Evolutionary conservation across 2,888 invertebrate genomes (phyloP), one percentile per base, ranked within the genome.

Genomic region (Bugula neritina): DNA sequence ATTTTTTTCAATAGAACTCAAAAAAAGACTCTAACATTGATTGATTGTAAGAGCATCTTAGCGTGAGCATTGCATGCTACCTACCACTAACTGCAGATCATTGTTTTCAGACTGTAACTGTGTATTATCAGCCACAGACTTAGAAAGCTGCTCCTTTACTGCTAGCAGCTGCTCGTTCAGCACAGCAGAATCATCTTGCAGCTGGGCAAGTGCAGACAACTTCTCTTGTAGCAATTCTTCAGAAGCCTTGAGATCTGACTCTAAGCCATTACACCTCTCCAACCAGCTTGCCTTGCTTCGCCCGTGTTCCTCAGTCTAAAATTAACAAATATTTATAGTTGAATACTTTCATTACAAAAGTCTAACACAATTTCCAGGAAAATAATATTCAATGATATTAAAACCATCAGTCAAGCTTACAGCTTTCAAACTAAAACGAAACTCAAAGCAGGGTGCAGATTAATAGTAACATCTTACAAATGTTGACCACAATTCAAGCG

Each of bases 211-310:
- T 13, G 63, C 63, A 34, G 63, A 63, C 34, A 63, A 63, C 63
- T 63, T 63, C 63, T 63, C 63, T n/a, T 63, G 63, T 17, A 63
- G 31, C 63, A 63, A 31, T 3, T 63, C 63, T 63, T 63, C 63
- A 13, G 63, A 63, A 2, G 63, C 2, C 34, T 63, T 63, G 5
- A 63, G 29, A n/a, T 63, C 63, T 23, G 13, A 5, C 34, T 63
- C 63, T 31, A 63, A 27, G 5, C 5, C 17, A 31, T 2, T 27
- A 2, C 27, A 5, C 31, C 31, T 63, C 63, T 63, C 63, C 17
- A 2, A 10, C 29, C 27, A 31, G 13, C 31, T 17, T 2, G 63
- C 34, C 10, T 13, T 31, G 10, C 27, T 21, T 31, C 31, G 29
- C n/a, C 31, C 63, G n/a, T 2, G 10, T 10, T 31, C 31, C 13